Base-by-base conservation (phyloP, 2,888 invertebrate species). In the Aporophyla nigra region DNA sequence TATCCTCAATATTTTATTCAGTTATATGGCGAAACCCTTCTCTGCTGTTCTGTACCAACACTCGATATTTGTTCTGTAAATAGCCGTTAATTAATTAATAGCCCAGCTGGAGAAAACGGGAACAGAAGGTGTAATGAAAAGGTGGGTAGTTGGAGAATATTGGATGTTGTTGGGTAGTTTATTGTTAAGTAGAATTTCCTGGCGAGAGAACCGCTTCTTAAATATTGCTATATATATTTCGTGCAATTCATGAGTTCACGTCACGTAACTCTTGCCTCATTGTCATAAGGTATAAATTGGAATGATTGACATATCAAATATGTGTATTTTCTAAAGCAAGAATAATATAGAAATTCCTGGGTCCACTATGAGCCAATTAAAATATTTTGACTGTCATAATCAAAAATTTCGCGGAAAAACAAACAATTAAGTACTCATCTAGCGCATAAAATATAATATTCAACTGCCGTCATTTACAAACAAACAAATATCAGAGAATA, bases 1-100 rank as follows among this genome's bases (percentile, higher is more conserved):
- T 88, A 90, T 90, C 91, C 91, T 86, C 92, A 88, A 93, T 94
- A 93, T 93, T 93, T 93, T 94, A 94, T 95, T 94, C 94, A 94
- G 94, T 95, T 95, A 94, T 92, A 94, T 93, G 92, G 92, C 91
- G 91, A 94, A 93, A 91, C 88, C 85, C 82, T 89, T 89, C 88
- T 89, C 87, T 86, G 86, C 85, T 90, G 86, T 89, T 86, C 84
- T 80, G 49, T 76, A 78, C 63, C 63, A 78, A 67, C 74, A 74
- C 63, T 70, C 21, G 66, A 75, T 77, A 82, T 79, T 86, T 74
- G 72, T 67, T 80, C 49, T 24, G 69, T 71, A 78, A 82, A 85
- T 86, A 77, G 59, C 71, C 62, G 71, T 76, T 80, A 83, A 83
- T 86, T 85, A 86, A 79, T 83, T 72, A 74, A 78, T 84, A 73